Evolutionary conservation across 2,797 vertebrate genomes (phyloP), one percentile per base, ranked within the genome.

Genomic region (Cichlasoma orientale): DNA sequence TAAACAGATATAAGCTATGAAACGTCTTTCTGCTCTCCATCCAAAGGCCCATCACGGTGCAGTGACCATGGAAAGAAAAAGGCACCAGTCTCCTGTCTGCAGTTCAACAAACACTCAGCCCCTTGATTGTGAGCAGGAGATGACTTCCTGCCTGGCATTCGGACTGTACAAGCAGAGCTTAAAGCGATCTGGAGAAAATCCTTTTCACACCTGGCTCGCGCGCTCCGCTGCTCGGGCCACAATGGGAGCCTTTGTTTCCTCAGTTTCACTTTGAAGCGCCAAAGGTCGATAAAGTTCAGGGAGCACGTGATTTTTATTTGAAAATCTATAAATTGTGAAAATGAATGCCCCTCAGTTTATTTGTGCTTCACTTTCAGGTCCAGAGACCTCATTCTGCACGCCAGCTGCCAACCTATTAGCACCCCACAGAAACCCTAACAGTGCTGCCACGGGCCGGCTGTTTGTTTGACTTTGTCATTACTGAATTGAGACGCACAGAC

Each of bases 261-360:
- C 66, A 47, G 19, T 83, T 81, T 83, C 83, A 89, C 88, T 85
- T 61, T 47, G 55, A 82, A 91, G 84, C 78, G 41, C 84, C 82
- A 84, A 74, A 91, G 91, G 89, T 94, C 87, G 84, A 71, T 84
- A 84, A 89, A 92, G 93, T 93, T 93, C 91, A 93, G 87, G 73
- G 90, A 93, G 75, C 92, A 88, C 82, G 90, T 84, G 83, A 90
- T 84, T 93, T 94, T 93, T 92, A 93, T 92, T 90, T 92, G 75
- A 94, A 90, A 92, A 93, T 92, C 90, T 93, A 94, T 93, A 94
- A 95, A 92, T 93, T 89, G 86, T 85, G 90, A 93, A 93, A 93
- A 92, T 84, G 89, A 94, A 93, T 69, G 89, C 88, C 72, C 57
- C 84, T 78, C 86, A 92, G 92, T 95, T 95, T 94, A 94, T 95